phyloP scores from a whole-genome alignment of 2,888 invertebrate genomes.

The Phaonia tiefii region DNA sequence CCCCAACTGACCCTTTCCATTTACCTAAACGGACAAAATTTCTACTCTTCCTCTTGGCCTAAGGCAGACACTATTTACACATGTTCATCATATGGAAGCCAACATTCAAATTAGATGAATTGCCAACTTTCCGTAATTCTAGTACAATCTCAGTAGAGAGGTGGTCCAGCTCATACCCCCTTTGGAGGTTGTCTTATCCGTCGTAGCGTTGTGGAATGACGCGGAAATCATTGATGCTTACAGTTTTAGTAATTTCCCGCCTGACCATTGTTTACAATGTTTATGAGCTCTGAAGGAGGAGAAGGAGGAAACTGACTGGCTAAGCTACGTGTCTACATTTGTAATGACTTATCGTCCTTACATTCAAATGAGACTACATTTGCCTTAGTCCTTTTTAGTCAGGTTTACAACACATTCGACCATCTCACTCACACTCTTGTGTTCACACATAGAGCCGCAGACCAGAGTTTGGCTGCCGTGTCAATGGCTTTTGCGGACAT shows the following conservation, averaged over 20 bases:
- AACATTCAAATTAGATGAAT: conserved; percentile 80
- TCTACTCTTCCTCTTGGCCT: conserved; percentile 38
- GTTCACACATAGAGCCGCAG: conserved; percentile 36
- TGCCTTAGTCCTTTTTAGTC: conserved; percentile 46
- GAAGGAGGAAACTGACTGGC: conserved; percentile 42
- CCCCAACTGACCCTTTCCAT: conserved; percentile 37
- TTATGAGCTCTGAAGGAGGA: conserved; percentile 23
- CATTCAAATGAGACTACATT: conserved; percentile 35
- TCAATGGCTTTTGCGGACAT: conserved; percentile 80
- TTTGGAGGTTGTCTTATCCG: conserved; percentile 13
- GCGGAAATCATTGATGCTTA: conserved; percentile 73
- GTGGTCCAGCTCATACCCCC: conserved; percentile 45
- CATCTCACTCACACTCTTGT: conserved; percentile 36
- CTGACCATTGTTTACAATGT: conserved; percentile 65
- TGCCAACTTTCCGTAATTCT: conserved; percentile 69
- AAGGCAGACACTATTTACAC: conserved; percentile 60
- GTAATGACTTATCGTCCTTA: conserved; percentile 77
- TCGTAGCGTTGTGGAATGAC: conserved; percentile 46
- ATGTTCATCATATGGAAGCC: conserved; percentile 60
- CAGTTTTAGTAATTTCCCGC: conserved; percentile 72
- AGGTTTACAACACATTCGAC: conserved; percentile 20
- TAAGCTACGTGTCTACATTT: conserved; percentile 68
- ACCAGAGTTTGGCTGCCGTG: conserved; percentile 72
- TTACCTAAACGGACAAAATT: conserved; percentile 56
- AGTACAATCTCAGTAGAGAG: neutral